Base-by-base conservation (phyloP, 2,797 vertebrate species). In the Gymnocypris eckloni region DNA sequence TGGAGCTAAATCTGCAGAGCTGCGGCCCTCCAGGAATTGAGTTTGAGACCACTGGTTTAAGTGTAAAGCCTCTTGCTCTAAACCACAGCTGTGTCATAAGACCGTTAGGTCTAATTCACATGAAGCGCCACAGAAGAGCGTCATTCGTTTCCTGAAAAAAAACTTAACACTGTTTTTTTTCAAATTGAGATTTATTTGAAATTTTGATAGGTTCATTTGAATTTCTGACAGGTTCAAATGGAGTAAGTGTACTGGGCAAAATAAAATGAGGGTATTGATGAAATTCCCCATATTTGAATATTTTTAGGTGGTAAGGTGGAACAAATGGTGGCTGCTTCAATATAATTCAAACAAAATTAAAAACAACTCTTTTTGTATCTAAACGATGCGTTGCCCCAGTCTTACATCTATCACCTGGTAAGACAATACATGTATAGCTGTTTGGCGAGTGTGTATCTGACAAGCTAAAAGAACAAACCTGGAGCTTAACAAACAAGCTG, bases 141-240 rank as follows among this genome's bases (percentile, higher is more conserved):
- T 25, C 4, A 76, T 39, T 88, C 54, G 22, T 6, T 2, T 77
- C 2, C 48, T 16, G 5, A 52, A 52, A 33, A 39, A 48, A 25
- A 9, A 48, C 25, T 82, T 3, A 43, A 84, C 28, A 41, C 56
- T 73, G 89, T 95, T 95, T 89, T 91, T 67, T 67, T 94, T 95
- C 95, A 95, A 95, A 93, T 92, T 90, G 90, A 95, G 91, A 93
- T 95, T 95, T 96, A 95, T 95, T 96, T 92, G 96, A 91, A 33
- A 33, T 33, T 33, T 33, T 33, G 33, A 33, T 33, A 2, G 33
- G 33, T 33, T 33, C 33, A 33, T 33, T 90, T 96, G 94, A 95
- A 93, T 95, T 90, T 95, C 93, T 91, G 94, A 95, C 91, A 83
- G 87, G 94, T 89, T 93, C 89, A 93, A 93, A 92, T 96, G 96